A percentile compares a stretch with the other conserved stretches of the same genome.
These are phyloP conservation scores for Patiria pectinifera DNA, from an alignment of 53 echinoderm and acorn worm species.

Conservation along the genomic window DNA sequence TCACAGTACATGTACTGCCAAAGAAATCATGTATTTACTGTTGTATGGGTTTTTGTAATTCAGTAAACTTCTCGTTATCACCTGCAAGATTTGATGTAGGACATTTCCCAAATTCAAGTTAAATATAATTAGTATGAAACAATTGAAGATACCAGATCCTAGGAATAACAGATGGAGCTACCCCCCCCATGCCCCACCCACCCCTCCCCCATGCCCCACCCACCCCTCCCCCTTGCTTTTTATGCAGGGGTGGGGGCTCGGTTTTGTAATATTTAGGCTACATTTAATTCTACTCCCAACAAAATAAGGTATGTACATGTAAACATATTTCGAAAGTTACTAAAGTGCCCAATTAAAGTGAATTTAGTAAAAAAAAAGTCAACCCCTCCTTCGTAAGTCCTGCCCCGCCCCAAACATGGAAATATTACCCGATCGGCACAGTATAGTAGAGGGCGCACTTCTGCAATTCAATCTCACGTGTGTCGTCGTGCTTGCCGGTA, in stretches of 20 bases:
- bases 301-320: too few relatives aligned
- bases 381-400: not conserved
- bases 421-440: not conserved
- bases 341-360: too few relatives aligned
- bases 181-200: too few relatives aligned
- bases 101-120: too few relatives aligned
- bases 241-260: too few relatives aligned
- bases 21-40: not conserved
- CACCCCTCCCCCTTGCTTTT: too few relatives aligned
- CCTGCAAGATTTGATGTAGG: not conserved
- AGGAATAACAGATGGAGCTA: not conserved
- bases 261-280: too few relatives aligned
- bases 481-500: not conserved
- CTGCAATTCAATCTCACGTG: not conserved
- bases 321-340: too few relatives aligned
- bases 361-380: too few relatives aligned
- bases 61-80: not conserved
- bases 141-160: not conserved
- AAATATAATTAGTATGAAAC: too few relatives aligned
- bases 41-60: not conserved
- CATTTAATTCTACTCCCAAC: too few relatives aligned
- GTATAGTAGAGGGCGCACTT: slow-evolving; percentile 24
- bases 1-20: not conserved
- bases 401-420: not conserved
- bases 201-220: not conserved